Base-by-base conservation (phyloP, 2,888 invertebrate species). In the Agonopterix alstromeriana region DNA sequence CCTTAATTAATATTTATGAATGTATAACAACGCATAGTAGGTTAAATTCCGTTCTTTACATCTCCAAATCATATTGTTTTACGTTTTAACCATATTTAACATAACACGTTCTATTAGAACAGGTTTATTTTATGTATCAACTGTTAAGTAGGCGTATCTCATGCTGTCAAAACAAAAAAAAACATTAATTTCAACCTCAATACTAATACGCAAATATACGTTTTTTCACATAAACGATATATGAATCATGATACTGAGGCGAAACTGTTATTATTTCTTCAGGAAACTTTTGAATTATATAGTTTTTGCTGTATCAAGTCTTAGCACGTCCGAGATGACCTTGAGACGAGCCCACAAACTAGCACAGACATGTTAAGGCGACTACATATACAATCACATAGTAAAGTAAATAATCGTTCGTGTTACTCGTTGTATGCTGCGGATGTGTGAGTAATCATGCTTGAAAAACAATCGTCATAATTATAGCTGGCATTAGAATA, bases 271-370 rank as follows among this genome's bases (percentile, higher is more conserved):
- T 56, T 60, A 56, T 56, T 63, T 56, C 55, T 56, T 52, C 55
- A 63, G 65, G 65, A 64, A 63, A 60, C 56, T 55, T 50, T 63
- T 54, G 43, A 53, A 42, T 40, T 27, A 10, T 14, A 17, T 8
- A 43, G 44, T 48, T 51, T 67, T 69, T 63, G 62, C 54, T 56
- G 52, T 47, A 72, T 74, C 63, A 49, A 66, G 67, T 72, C 66
- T 58, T 66, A 68, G 74, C 74, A 76, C 76, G 77, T 70, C 60
- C 58, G 48, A 48, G 41, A 58, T 69, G 71, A 63, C 82, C 81
- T 79, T 81, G 77, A 69, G 73, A 68, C 71, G 59, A 71, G 70
- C 70, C 70, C 70, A 68, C 72, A 53, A 52, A 53, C 27, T 27
- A 5, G 53, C 51, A 52, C 45, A 46, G 38, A 27, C 14, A 46